These are phyloP conservation scores for Pyrrhosoma nymphula DNA, from an alignment of 2,888 invertebrate species.

Conservation along the genomic window DNA sequence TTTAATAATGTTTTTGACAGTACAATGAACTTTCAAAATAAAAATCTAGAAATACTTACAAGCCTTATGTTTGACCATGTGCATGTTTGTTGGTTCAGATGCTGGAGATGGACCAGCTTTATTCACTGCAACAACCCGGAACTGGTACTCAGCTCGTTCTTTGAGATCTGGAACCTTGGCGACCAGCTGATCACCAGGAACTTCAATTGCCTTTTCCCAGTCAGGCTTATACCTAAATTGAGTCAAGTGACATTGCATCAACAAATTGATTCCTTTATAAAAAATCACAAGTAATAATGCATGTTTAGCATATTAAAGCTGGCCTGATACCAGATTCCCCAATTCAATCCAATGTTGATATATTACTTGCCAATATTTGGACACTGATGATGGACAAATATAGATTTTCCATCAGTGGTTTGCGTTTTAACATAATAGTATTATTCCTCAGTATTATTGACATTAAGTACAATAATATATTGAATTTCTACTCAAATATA, in stretches of 20 bases:
- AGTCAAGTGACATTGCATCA: background rate
- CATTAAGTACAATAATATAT: no score
- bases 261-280: background rate
- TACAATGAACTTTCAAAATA: background rate
- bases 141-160: slow-evolving; percentile 94
- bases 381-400: no score
- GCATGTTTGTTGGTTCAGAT: slow-evolving; percentile 93
- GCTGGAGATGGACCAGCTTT: slow-evolving; percentile 95
- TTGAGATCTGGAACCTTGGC: slow-evolving; percentile 92
- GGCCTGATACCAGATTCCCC: no score
- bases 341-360: no score
- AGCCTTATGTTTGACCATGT: slow-evolving; percentile 92
- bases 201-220: slow-evolving; percentile 94
- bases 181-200: slow-evolving; percentile 86
- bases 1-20: background rate
- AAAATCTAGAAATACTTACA: slow-evolving; percentile 81
- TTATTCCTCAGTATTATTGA: no score
- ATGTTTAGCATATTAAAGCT: no score
- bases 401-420: no score
- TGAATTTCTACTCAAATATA: no score
- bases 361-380: no score
- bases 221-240: slow-evolving; percentile 83
- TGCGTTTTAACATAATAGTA: no score
- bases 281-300: no score
- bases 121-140: slow-evolving; percentile 94